phyloP scores from a whole-genome alignment of 2,797 vertebrate genomes.

The Tarsius wallacei region DNA sequence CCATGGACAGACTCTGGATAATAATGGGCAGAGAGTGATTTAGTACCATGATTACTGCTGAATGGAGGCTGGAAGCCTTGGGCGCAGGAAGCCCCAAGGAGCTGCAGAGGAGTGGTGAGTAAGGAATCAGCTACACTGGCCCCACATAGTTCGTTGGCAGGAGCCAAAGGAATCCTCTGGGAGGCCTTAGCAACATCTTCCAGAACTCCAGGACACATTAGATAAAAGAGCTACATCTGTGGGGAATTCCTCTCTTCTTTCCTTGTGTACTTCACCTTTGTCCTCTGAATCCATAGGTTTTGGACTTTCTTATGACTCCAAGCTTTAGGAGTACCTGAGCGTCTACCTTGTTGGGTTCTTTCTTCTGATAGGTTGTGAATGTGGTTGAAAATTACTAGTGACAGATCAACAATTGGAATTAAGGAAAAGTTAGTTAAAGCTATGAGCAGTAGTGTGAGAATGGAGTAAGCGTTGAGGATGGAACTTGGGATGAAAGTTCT shows the following conservation, averaged over 20 bases:
- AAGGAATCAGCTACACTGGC: background rate
- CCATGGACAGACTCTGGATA: slow-evolving; percentile 11
- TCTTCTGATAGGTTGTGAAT: background rate
- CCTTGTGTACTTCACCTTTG: background rate
- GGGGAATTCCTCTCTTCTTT: background rate
- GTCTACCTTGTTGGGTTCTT: background rate
- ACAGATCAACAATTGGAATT: background rate
- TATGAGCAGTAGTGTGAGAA: background rate
- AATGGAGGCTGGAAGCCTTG: background rate
- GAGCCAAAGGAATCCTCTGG: background rate
- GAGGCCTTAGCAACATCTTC: slow-evolving; percentile 28
- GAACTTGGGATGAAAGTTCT: background rate
- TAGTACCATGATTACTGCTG: slow-evolving; percentile 28
- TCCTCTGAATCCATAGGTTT: background rate
- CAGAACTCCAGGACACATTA: background rate
- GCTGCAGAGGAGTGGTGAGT: background rate
- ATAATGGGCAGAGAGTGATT: slow-evolving; percentile 69
- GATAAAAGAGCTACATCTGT: background rate
- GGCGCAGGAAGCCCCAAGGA: slow-evolving; percentile 30
- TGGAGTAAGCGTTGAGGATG: background rate
- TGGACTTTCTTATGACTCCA: background rate
- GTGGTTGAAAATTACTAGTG: background rate
- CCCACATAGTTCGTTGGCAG: background rate
- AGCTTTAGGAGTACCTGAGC: background rate
- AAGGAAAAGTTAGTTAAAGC: background rate